Evolutionary conservation across 2,888 invertebrate species (phyloP).

Genomic region (Agonum fuliginosum): DNA sequence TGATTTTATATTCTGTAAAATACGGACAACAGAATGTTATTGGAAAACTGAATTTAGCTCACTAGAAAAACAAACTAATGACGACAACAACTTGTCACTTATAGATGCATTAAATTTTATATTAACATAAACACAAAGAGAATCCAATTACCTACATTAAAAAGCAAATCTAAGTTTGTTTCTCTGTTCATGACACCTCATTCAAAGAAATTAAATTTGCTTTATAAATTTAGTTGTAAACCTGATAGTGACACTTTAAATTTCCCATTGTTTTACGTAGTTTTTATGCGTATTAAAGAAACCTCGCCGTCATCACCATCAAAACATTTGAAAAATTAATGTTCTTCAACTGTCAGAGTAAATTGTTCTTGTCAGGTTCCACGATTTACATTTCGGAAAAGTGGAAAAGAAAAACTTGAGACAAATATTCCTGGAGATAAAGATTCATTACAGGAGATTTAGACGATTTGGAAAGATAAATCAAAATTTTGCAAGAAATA

Average conservation of each 20-base stretch:
- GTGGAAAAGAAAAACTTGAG: not conserved
- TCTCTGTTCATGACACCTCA: not conserved
- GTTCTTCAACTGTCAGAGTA: slow-evolving; percentile 11
- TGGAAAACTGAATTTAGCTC: no score
- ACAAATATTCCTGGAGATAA: no score
- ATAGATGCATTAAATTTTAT: no score
- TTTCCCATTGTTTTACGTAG: not conserved
- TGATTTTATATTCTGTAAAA: no score
- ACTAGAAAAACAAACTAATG: no score
- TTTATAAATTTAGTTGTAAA: not conserved
- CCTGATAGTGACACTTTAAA: not conserved
- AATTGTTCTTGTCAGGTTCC: not conserved
- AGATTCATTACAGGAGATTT: not conserved
- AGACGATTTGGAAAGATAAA: not conserved
- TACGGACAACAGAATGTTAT: no score
- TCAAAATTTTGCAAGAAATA: not conserved
- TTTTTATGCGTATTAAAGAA: not conserved
- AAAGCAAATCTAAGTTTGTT: not conserved
- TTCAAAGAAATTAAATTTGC: not conserved
- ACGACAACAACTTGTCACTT: no score
- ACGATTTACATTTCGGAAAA: slow-evolving; percentile 3
- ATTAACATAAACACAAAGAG: no score
- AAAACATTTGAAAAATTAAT: slow-evolving; percentile 18
- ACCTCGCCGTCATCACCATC: no score
- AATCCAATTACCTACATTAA: no score